Evolutionary conservation across 2,113 vertebrate genomes (phyloP).

Genomic region (Lagopus muta): DNA sequence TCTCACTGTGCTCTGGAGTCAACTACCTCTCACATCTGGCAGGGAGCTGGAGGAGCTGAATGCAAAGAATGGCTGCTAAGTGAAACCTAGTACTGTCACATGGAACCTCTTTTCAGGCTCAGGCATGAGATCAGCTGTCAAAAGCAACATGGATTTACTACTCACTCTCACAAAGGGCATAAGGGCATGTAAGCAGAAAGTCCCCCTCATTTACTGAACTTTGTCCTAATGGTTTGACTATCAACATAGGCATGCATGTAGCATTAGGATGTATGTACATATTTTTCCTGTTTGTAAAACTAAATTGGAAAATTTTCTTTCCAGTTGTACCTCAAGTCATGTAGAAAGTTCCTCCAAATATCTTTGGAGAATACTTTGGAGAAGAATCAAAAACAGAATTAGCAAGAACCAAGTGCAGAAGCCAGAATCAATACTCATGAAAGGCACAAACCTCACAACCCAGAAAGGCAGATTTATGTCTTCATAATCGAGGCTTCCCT

Average conservation of each 20-base stretch:
- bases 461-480: constrained; percentile 10
- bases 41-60: neutral
- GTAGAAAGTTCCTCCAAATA: neutral
- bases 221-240: neutral
- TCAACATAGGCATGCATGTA: neutral
- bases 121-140: neutral
- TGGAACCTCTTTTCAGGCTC: rapidly evolving
- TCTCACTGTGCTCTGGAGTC: neutral
- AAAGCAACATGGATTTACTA: neutral
- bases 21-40: neutral
- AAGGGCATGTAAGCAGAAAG: neutral
- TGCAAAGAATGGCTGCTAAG: neutral
- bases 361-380: constrained; percentile 14
- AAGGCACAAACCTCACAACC: neutral
- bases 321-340: neutral
- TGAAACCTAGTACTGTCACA: neutral
- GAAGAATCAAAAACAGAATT: neutral
- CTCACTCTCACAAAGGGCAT: neutral
- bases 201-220: neutral
- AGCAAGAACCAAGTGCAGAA: constrained; percentile 7
- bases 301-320: neutral
- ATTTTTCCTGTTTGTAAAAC: neutral
- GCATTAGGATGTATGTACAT: neutral
- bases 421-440: constrained; percentile 15
- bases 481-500: neutral